Evolutionary conservation across 2,113 vertebrate genomes (phyloP), one percentile per base, ranked within the genome.

Genomic region (Telmatochromis sp.): DNA sequence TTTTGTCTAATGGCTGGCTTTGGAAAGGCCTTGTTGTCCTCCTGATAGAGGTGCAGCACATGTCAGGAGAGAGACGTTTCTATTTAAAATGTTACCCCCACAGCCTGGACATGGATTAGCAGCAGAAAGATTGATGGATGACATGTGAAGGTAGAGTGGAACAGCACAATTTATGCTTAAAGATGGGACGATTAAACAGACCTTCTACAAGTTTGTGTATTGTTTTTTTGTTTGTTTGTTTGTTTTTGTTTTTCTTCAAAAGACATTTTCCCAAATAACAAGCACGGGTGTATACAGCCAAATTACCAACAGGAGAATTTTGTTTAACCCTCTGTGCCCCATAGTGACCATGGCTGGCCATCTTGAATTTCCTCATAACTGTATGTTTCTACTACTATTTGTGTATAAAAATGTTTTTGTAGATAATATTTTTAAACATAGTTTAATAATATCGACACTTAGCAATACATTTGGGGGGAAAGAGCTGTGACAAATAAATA

Each of bases 241-340:
- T 57, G 19, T 51, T 19, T 19, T 57, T 7, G 0, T 11, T 63
- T 63, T 37, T 12, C 17, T 65, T 33, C 58, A 19, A 63, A 35
- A 2, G 9, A 63, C 28, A 19, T 63, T 63, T 63, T 37, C 10
- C 10, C 33, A 65, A n/a, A 63, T 35, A n/a, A n/a, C 17, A 65
- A 65, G 31, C 15, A n/a, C 1, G 2, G 17, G 4, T 0, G 3
- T 65, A 0, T 12, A 5, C 17, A 65, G 15, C 17, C 28, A 63
- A 35, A 35, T 63, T 63, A 63, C 31, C 9, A 17, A 63, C 17
- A 35, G 28, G 5, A n/a, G 31, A 7, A 65, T 65, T 65, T 35
- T n/a, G 31, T 65, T 37, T 2, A 65, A 5, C 60, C 31, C 17
- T 35, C 58, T 65, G 6, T 35, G 6, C 58, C 9, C 31, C 17